Conservation (phyloP, 2,113 vertebrate species). For the Brienomyrus brachyistius region DNA sequence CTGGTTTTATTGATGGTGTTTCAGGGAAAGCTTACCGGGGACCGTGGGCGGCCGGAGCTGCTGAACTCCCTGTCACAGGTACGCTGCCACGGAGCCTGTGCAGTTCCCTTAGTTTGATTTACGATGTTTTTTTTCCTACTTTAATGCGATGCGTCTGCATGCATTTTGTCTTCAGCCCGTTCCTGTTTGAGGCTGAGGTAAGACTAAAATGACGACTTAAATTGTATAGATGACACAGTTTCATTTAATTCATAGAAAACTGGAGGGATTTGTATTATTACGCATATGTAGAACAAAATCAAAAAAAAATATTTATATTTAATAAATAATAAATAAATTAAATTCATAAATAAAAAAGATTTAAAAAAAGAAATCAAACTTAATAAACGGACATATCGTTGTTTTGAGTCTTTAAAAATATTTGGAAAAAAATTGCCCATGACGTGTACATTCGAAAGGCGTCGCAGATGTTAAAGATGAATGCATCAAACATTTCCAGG, state of each 20-base stretch:
- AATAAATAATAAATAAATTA: no score
- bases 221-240: not conserved
- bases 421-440: not conserved
- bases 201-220: not conserved
- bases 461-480: constrained; percentile 44
- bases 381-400: not conserved
- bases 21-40: constrained; percentile 37
- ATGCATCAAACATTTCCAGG: constrained; percentile 68
- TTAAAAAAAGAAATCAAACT: not conserved
- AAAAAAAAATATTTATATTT: not conserved
- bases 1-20: constrained; percentile 49
- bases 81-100: constrained; percentile 28
- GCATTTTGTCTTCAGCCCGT: constrained; percentile 20
- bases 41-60: constrained; percentile 27
- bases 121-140: constrained; percentile 22
- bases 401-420: not conserved
- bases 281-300: not conserved
- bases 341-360: not conserved
- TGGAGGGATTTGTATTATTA: not conserved
- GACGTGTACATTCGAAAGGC: not conserved
- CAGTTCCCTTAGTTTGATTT: constrained; percentile 37
- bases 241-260: not conserved
- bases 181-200: constrained; percentile 21
- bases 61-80: constrained; percentile 37
- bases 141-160: constrained; percentile 29